A percentile compares a stretch with the other conserved stretches of the same genome.
Evolutionary conservation across 2,888 invertebrate genomes (phyloP).

Genomic region (Diplolepis rosae): DNA sequence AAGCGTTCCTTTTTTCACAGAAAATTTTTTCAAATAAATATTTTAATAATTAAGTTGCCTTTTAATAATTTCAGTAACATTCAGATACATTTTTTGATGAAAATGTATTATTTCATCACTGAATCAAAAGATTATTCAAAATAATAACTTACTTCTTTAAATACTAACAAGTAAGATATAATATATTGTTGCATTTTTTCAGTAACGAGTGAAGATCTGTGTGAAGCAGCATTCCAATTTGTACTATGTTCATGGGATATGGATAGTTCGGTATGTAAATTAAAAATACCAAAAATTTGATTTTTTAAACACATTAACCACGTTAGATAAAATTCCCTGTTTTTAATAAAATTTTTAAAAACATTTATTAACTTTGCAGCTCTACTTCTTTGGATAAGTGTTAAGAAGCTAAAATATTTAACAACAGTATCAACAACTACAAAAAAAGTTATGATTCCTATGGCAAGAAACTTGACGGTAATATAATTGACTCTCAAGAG

Average conservation of each 20-base stretch:
- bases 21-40: no score
- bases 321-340: no score
- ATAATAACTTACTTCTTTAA: background rate
- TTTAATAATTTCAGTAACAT: no score
- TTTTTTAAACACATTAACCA: background rate
- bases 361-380: background rate
- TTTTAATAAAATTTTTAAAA: background rate
- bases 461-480: background rate
- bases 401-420: background rate
- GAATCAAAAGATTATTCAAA: no score
- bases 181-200: no score
- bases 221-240: constrained; percentile 38
- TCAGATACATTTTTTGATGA: no score
- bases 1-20: no score
- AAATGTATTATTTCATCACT: no score
- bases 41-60: no score
- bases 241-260: constrained; percentile 41
- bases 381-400: background rate
- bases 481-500: no score
- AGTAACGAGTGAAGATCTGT: constrained; percentile 29
- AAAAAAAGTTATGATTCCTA: background rate
- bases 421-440: background rate
- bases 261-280: constrained; percentile 22
- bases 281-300: background rate
- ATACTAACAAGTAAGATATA: no score